Percentiles rank a stretch among this genome's conserved stretches.
Conservation (phyloP, 2,888 invertebrate species). For the Epinotia brunnichana region DNA sequence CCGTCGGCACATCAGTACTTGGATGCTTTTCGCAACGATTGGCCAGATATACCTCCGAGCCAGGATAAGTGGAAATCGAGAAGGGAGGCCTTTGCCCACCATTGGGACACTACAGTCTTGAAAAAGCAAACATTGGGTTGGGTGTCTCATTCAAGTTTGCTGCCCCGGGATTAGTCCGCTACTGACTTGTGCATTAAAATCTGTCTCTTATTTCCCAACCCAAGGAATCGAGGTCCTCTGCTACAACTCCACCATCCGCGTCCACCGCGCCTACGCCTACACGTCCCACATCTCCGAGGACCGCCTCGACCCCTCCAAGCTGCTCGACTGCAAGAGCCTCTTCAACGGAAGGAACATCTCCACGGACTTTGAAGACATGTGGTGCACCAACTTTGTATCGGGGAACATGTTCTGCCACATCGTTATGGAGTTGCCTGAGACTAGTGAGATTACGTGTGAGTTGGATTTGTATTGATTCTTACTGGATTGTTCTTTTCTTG, state of each 20-base stretch:
- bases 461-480: conserved; percentile 19
- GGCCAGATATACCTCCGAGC: too few species aligned
- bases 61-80: too few species aligned
- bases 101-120: too few species aligned
- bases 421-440: conserved; percentile 68
- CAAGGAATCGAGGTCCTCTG: conserved; percentile 80
- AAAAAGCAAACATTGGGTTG: too few species aligned
- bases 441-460: conserved; percentile 73
- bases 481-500: too few species aligned
- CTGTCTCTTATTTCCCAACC: conserved; percentile 44
- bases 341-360: conserved; percentile 89
- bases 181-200: neutral
- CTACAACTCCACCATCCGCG: conserved; percentile 60
- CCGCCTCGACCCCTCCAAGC: conserved; percentile 50
- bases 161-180: too few species aligned
- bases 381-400: conserved; percentile 78
- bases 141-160: too few species aligned
- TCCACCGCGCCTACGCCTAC: conserved; percentile 71
- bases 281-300: conserved; percentile 62
- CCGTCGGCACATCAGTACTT: too few species aligned
- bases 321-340: conserved; percentile 79
- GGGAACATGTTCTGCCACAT: conserved; percentile 70
- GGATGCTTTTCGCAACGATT: too few species aligned
- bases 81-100: too few species aligned
- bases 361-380: conserved; percentile 86